Conservation (phyloP, 2,113 vertebrate species). For the Heteronetta atricapilla region DNA sequence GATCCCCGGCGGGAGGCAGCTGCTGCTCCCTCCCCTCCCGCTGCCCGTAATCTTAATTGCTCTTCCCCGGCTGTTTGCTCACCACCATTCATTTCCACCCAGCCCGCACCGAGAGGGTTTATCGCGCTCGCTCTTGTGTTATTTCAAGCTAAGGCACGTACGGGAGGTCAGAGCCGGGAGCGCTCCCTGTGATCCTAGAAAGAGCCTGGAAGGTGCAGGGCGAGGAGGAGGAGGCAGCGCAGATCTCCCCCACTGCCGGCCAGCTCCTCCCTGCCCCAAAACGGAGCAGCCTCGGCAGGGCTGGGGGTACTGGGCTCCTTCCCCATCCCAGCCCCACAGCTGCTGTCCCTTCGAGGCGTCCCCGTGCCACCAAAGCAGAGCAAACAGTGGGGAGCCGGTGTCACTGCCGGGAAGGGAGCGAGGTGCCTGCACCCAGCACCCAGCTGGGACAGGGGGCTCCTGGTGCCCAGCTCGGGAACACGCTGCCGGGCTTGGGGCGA, state of each 20-base stretch:
- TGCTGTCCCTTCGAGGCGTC: accelerated
- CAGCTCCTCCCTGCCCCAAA: not conserved
- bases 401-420: too few relatives aligned
- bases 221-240: not conserved
- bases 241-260: accelerated
- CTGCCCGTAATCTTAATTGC: not conserved
- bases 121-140: accelerated
- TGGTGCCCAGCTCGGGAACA: not conserved
- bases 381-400: not conserved
- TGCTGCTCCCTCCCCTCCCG: not conserved
- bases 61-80: not conserved
- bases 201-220: not conserved
- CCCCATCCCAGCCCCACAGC: not conserved
- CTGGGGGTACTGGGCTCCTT: accelerated
- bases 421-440: not conserved
- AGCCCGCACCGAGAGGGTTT: not conserved
- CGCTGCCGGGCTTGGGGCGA: not conserved
- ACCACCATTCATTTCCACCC: not conserved
- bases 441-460: accelerated
- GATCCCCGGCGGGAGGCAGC: accelerated
- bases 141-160: accelerated
- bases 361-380: accelerated
- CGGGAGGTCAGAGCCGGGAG: not conserved
- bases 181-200: not conserved
- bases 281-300: not conserved